phyloP scores from a whole-genome alignment of 2,888 invertebrate species.

The Ethmia dodecea region DNA sequence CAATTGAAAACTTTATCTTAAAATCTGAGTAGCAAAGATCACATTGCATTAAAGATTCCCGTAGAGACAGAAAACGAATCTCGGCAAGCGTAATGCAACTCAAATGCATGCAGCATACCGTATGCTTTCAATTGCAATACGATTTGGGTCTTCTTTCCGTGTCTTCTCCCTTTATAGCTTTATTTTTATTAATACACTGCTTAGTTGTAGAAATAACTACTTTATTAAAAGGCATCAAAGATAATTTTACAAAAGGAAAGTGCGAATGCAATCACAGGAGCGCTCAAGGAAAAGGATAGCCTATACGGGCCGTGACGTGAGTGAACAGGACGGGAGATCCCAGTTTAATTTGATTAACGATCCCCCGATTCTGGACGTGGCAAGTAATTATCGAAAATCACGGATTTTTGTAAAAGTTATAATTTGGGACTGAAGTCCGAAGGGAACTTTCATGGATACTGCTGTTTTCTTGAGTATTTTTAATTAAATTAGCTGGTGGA shows the following conservation, averaged over 20 bases:
- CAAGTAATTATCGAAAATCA: slow-evolving; percentile 31
- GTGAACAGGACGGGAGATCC: no score
- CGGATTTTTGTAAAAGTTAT: slow-evolving; percentile 16
- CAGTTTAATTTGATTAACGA: slow-evolving; percentile 30
- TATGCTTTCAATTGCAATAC: slow-evolving; percentile 13
- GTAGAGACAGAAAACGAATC: not conserved
- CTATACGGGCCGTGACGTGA: no score
- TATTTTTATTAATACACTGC: not conserved
- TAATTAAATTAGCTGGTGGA: no score
- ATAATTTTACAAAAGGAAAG: no score
- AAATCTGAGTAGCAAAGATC: not conserved
- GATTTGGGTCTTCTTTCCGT: slow-evolving; percentile 1
- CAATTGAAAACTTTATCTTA: slow-evolving; percentile 14
- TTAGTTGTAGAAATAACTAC: not conserved
- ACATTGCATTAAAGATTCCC: not conserved
- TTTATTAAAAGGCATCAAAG: not conserved
- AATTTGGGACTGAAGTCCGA: no score
- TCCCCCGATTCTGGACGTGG: slow-evolving; percentile 23
- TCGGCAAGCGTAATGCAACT: slow-evolving; percentile 16
- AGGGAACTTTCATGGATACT: no score
- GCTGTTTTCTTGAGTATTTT: no score
- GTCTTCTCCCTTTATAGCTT: not conserved
- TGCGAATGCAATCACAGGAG: no score
- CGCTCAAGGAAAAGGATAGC: no score
- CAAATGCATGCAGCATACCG: slow-evolving; percentile 6